Evolutionary conservation across 1,140 invertebrate genomes (phyloP), one percentile per base, ranked within the genome.

Genomic region (Papilio dardanus): DNA sequence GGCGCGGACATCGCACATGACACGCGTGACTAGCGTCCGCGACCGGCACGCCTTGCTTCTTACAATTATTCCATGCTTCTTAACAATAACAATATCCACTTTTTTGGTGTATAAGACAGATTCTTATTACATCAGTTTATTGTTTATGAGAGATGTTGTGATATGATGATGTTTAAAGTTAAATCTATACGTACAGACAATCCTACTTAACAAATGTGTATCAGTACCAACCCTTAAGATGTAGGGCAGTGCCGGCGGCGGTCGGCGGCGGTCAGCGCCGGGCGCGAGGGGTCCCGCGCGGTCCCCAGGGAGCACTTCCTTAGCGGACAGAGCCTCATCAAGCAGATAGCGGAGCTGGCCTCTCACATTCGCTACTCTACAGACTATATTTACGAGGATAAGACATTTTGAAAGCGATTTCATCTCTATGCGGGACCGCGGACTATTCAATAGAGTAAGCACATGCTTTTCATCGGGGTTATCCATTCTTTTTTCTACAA

Each of bases 221-320:
- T 66, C 80, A 80, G 80, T 81, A 79, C 76, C 67, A 77, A 54
- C 65, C 58, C 71, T 42, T 74, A 77, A 81, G 78, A 77, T 74
- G 21, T 50, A 67, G 71, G 76, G 40, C 71, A 67, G 31, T 42
- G 67, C 77, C 33, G 69, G 37, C 54, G 77, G 65, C 74, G 74
- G 71, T 50, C 76, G 74, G 50, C 54, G 76, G 62, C 74, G 74
- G 71, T 69, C 75, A 42, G 69, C 74, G 83, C 83, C 84, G 79
- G 85, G 82, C 89, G 14, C 86, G 84, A 84, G 80, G 87, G 83
- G 87, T 76, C 84, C 86, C 80, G 35, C 58, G 84, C 81, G 83
- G 76, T 77, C 88, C 84, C 88, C 37, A n/a, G 50, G 86, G 81
- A 86, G 65, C 80, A 83, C 87, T 46, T 46, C 42, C 87, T 90